phyloP scores from a whole-genome alignment of 64 coral and sea anemone genomes.

The Actinia tenebrosa region DNA sequence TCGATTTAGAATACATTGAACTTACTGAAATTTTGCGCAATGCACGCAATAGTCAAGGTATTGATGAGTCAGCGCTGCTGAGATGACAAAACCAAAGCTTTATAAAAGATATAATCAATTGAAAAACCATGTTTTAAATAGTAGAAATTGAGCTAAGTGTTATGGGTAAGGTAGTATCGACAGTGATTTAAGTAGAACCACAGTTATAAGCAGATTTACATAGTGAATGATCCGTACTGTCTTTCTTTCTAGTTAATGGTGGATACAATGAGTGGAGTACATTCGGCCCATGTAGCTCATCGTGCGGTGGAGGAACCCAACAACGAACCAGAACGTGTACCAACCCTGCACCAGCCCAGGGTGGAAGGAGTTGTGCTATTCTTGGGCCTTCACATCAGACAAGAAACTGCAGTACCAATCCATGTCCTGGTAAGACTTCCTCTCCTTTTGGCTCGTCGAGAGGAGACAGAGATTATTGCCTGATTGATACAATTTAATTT shows the following conservation, averaged over 20 bases:
- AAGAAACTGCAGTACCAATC: conserved; percentile 48
- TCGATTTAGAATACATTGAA: no score
- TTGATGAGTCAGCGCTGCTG: no score
- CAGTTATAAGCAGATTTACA: not conserved
- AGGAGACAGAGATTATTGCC: no score
- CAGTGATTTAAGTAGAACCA: no score
- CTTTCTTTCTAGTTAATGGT: conserved; percentile 45
- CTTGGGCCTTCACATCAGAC: conserved; percentile 47
- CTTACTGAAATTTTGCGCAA: no score
- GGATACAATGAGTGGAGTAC: conserved; percentile 61
- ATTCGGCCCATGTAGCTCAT: conserved; percentile 60
- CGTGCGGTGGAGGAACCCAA: conserved; percentile 76
- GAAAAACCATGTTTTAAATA: no score
- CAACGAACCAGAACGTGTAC: conserved; percentile 68
- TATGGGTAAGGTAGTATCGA: no score
- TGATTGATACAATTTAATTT: no score
- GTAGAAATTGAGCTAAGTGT: no score
- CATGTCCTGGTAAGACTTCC: conserved; percentile 68
- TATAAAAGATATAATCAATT: no score
- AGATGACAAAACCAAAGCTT: no score
- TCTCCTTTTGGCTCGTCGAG: not conserved
- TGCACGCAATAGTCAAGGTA: no score
- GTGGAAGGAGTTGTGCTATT: conserved; percentile 64
- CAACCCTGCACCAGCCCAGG: conserved; percentile 57
- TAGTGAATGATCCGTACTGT: not conserved